Conservation (phyloP, 2,113 vertebrate species). For the Natator depressus region DNA sequence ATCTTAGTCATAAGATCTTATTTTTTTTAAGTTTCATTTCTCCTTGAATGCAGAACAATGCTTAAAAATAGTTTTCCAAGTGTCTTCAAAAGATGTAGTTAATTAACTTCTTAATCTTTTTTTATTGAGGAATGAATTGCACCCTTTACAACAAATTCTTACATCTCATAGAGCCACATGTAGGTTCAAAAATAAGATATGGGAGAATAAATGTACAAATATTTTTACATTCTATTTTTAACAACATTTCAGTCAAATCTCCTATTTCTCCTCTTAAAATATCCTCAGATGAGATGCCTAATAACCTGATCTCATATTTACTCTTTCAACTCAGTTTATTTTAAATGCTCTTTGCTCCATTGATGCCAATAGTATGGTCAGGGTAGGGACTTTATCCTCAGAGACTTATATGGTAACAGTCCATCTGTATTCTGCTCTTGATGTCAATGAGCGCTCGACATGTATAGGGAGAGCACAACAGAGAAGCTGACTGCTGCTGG, state of each 20-base stretch:
- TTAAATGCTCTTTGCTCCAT: background rate
- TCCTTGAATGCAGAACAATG: slow-evolving; percentile 9
- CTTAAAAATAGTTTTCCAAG: slow-evolving; percentile 19
- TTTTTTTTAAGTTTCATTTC: background rate
- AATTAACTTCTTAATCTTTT: slow-evolving; percentile 39
- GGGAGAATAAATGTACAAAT: background rate
- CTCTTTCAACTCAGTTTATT: background rate
- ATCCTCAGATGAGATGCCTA: background rate
- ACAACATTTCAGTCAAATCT: background rate
- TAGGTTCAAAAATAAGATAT: background rate
- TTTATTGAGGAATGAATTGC: background rate
- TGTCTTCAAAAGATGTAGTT: background rate
- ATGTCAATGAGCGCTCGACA: background rate
- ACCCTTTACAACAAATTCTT: background rate
- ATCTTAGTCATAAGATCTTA: background rate
- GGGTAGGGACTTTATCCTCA: background rate
- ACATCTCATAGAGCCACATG: background rate
- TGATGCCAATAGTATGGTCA: background rate
- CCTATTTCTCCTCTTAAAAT: background rate
- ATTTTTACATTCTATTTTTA: background rate
- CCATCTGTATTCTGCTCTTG: background rate
- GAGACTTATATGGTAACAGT: background rate
- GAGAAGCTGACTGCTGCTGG: background rate
- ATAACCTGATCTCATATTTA: background rate
- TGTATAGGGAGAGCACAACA: background rate